Conservation (phyloP, 2,797 vertebrate genomes). For the Megalops cyprinoides region DNA sequence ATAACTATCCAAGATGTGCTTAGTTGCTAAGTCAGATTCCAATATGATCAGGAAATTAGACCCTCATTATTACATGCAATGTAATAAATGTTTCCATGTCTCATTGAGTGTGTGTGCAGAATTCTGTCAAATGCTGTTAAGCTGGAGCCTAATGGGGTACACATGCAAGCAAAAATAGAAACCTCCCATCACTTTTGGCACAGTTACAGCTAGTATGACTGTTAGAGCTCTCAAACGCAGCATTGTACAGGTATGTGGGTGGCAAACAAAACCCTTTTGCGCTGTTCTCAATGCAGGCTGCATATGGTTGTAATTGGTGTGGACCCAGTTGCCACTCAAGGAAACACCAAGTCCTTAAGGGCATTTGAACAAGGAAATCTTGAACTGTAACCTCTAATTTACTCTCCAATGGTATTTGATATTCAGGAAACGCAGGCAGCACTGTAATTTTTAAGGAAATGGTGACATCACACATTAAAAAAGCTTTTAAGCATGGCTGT, state of each 20-base stretch:
- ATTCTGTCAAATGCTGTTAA: conserved; percentile 38
- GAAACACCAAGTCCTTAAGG: conserved; percentile 35
- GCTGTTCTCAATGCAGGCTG: conserved; percentile 25
- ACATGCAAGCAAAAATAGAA: conserved; percentile 34
- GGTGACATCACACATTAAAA: conserved; percentile 59
- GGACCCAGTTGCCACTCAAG: conserved; percentile 14
- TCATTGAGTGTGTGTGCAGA: conserved; percentile 22
- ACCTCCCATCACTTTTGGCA: conserved; percentile 27
- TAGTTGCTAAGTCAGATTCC: conserved; percentile 14
- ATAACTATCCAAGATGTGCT: neutral
- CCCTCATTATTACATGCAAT: conserved; percentile 25
- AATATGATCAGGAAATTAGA: conserved; percentile 29
- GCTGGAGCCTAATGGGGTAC: conserved; percentile 28
- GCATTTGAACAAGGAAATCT: conserved; percentile 39
- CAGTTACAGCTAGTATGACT: neutral
- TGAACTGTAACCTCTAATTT: conserved; percentile 33
- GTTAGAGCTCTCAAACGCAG: conserved; percentile 26
- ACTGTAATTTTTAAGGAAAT: conserved; percentile 56
- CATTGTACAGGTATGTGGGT: conserved; percentile 40
- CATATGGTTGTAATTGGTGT: conserved; percentile 28
- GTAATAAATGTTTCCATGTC: conserved; percentile 38
- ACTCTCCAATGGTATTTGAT: conserved; percentile 48
- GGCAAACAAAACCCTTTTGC: conserved; percentile 28
- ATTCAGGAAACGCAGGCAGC: conserved; percentile 61
- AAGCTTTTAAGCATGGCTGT: conserved; percentile 45